phyloP scores from a whole-genome alignment of 2,113 vertebrate species.

The Origma solitaria region DNA sequence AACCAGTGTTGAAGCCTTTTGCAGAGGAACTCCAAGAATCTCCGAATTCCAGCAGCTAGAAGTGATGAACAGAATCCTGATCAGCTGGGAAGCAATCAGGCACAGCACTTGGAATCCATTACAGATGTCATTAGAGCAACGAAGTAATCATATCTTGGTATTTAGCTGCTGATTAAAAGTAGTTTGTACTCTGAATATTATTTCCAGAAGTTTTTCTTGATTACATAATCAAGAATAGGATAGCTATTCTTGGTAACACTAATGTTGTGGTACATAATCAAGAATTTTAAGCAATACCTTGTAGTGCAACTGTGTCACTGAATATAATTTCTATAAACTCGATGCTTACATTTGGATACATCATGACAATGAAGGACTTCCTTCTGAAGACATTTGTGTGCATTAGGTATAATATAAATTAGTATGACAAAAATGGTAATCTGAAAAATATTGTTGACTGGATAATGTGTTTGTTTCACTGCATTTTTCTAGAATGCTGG shows the following conservation, averaged over 20 bases:
- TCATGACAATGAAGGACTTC: background rate
- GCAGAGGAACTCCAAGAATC: background rate
- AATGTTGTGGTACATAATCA: background rate
- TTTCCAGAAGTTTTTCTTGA: slow-evolving; percentile 65
- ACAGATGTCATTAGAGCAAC: slow-evolving; percentile 45
- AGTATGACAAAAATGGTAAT: background rate
- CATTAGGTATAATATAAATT: background rate
- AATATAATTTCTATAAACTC: background rate
- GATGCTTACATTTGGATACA: background rate
- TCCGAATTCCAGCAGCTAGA: slow-evolving; percentile 43
- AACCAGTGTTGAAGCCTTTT: background rate
- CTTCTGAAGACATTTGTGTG: background rate
- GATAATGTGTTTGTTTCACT: background rate
- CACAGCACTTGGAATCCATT: slow-evolving; percentile 53
- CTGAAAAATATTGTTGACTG: background rate
- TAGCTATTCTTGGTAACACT: slow-evolving; percentile 15
- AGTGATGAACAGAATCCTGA: slow-evolving; percentile 8
- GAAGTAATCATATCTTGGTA: slow-evolving; percentile 67
- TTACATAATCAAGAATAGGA: slow-evolving; percentile 54
- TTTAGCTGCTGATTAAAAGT: slow-evolving; percentile 71
- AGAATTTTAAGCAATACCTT: slow-evolving; percentile 10
- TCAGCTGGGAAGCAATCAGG: slow-evolving; percentile 64
- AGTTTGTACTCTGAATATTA: slow-evolving; percentile 54
- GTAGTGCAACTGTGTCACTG: background rate
- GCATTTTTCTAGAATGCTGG: background rate